A percentile compares a stretch with the other conserved stretches of the same genome.
phyloP scores from a whole-genome alignment of 2,113 vertebrate genomes.

The Lanius collurio region DNA sequence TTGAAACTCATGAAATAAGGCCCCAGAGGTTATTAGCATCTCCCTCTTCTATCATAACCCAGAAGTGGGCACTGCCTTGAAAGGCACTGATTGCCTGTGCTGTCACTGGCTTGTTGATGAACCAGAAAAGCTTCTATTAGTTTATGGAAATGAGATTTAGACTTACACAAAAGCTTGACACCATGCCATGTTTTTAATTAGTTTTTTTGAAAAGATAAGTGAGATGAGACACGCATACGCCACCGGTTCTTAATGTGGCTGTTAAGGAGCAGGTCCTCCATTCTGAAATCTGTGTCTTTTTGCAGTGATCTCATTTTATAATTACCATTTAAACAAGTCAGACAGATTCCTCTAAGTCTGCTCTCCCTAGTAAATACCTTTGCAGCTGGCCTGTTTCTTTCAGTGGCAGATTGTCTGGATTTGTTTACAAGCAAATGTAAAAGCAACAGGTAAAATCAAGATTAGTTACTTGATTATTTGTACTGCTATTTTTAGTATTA shows the following conservation, averaged over 20 bases:
- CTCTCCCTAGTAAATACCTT: not conserved
- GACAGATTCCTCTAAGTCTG: not conserved
- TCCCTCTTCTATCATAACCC: not conserved
- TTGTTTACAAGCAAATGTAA: not conserved
- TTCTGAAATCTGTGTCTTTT: not conserved
- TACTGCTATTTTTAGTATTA: not conserved
- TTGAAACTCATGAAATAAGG: not conserved
- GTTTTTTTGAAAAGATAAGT: not conserved
- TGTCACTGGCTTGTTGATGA: constrained; percentile 8
- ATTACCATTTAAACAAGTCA: not conserved
- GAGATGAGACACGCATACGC: not conserved
- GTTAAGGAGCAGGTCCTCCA: not conserved
- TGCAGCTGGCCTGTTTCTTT: not conserved
- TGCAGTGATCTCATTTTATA: not conserved
- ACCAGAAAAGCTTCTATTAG: constrained; percentile 34
- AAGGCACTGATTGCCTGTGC: not conserved
- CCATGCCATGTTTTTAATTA: constrained; percentile 23
- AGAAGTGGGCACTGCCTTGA: not conserved
- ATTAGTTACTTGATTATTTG: not conserved
- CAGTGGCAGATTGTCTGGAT: not conserved
- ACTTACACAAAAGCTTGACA: constrained; percentile 31
- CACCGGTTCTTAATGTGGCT: not conserved
- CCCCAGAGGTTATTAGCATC: not conserved
- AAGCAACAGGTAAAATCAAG: not conserved
- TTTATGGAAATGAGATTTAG: constrained; percentile 55